A percentile compares a stretch with the other conserved stretches of the same genome.
These are phyloP conservation scores for Drosophila lini DNA, from an alignment of 1,140 invertebrate genomes.

Conservation along the genomic window DNA sequence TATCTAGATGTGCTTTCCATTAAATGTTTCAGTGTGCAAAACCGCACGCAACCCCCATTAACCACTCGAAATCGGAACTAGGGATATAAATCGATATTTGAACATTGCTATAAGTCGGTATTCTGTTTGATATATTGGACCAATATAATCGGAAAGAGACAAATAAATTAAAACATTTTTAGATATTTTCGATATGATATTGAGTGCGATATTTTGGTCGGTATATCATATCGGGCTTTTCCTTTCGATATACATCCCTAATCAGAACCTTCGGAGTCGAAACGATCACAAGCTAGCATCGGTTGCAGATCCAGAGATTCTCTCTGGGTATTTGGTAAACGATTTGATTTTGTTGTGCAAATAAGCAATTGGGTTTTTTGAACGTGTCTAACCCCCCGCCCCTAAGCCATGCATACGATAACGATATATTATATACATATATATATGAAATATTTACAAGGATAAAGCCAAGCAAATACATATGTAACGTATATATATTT, in stretches of 20 bases:
- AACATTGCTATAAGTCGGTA: not conserved
- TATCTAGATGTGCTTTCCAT: constrained; percentile 58
- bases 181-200: not conserved
- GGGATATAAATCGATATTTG: not conserved
- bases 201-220: not conserved
- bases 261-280: constrained; percentile 28
- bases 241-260: not conserved
- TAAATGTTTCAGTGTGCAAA: constrained; percentile 62
- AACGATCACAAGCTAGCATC: constrained; percentile 38
- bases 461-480: constrained; percentile 64
- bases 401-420: constrained; percentile 41
- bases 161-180: not conserved
- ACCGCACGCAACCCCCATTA: constrained; percentile 19
- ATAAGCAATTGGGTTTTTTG: constrained; percentile 70
- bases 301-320: constrained; percentile 18
- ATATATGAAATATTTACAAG: constrained; percentile 69
- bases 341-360: constrained; percentile 58
- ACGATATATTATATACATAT: constrained; percentile 22
- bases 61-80: constrained; percentile 3
- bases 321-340: constrained; percentile 2
- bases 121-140: constrained; percentile 1
- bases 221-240: not conserved
- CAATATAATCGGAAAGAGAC: not conserved
- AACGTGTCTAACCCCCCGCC: constrained; percentile 50
- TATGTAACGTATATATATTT: constrained; percentile 62